phyloP scores from a whole-genome alignment of 2,797 vertebrate species.

The Coregonus sp. region DNA sequence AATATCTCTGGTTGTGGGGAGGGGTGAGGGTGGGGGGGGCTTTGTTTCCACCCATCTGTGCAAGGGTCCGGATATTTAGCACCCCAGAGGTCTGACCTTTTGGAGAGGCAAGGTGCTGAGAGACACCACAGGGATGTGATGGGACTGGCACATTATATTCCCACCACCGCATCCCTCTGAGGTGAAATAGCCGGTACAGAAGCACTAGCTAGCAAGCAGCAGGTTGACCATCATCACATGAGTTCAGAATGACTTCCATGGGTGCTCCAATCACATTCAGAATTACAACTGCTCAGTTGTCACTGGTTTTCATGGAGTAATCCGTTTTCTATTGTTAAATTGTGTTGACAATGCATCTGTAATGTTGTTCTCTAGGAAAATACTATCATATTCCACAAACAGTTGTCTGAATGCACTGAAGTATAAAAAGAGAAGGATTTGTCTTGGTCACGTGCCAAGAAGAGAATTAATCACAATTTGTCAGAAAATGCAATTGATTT shows the following conservation, averaged over 20 bases:
- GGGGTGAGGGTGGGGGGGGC: slow-evolving; percentile 10
- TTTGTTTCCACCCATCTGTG: slow-evolving; percentile 26
- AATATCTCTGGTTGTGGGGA: not conserved
- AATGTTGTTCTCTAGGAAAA: not conserved
- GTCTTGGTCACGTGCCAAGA: slow-evolving; percentile 46
- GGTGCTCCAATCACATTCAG: not conserved
- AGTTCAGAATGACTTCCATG: not conserved
- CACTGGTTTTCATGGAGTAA: not conserved
- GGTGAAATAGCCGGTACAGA: not conserved
- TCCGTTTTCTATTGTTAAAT: not conserved
- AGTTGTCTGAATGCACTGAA: not conserved
- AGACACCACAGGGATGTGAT: slow-evolving; percentile 26
- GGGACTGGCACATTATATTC: not conserved
- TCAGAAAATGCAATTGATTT: slow-evolving; percentile 44
- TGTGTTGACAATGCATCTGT: not conserved
- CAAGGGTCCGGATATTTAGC: slow-evolving; percentile 45
- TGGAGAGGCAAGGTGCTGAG: slow-evolving; percentile 21
- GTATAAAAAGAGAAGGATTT: slow-evolving; percentile 28
- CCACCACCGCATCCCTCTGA: not conserved
- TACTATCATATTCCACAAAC: not conserved
- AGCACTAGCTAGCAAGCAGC: not conserved
- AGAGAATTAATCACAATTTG: slow-evolving; percentile 57
- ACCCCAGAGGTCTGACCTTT: slow-evolving; percentile 52
- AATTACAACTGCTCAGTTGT: not conserved
- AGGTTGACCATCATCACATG: not conserved